Evolutionary conservation across 1,140 invertebrate genomes (phyloP).

Genomic region (Odontomachus brunneus): DNA sequence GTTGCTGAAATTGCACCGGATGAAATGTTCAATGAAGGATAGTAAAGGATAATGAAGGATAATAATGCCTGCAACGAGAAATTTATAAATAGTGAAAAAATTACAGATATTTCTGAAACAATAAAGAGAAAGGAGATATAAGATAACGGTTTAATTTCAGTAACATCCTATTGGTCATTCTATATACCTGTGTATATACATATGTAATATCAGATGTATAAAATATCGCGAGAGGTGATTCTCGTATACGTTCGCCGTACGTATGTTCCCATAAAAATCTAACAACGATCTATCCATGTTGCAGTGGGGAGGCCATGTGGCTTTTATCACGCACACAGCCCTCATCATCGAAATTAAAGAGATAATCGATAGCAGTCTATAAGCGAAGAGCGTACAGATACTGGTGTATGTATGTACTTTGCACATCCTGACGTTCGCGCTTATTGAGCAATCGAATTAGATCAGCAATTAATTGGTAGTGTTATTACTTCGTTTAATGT

Average conservation of each 20-base stretch:
- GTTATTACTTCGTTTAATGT: not conserved
- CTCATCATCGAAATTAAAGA: constrained; percentile 20
- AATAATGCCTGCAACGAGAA: no score
- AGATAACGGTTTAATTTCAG: not conserved
- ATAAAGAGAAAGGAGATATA: not conserved
- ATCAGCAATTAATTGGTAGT: constrained; percentile 2
- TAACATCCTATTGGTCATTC: not conserved
- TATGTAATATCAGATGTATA: not conserved
- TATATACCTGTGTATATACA: not conserved
- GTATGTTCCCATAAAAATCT: constrained; percentile 31
- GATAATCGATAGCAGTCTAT: not conserved
- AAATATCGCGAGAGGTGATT: constrained; percentile 9
- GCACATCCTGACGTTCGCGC: not conserved
- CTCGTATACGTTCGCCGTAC: constrained; percentile 20
- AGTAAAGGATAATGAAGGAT: no score
- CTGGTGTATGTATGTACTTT: not conserved
- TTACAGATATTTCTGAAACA: not conserved
- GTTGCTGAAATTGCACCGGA: no score
- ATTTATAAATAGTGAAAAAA: no score
- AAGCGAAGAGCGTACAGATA: constrained; percentile 10
- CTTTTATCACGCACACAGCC: constrained; percentile 19
- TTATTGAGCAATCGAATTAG: not conserved
- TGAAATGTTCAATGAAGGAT: no score
- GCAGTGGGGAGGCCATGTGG: not conserved
- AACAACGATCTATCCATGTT: constrained; percentile 49